Evolutionary conservation across 2,113 vertebrate genomes (phyloP), one percentile per base, ranked within the genome.

Genomic region (Phalacrocorax brasilianus): DNA sequence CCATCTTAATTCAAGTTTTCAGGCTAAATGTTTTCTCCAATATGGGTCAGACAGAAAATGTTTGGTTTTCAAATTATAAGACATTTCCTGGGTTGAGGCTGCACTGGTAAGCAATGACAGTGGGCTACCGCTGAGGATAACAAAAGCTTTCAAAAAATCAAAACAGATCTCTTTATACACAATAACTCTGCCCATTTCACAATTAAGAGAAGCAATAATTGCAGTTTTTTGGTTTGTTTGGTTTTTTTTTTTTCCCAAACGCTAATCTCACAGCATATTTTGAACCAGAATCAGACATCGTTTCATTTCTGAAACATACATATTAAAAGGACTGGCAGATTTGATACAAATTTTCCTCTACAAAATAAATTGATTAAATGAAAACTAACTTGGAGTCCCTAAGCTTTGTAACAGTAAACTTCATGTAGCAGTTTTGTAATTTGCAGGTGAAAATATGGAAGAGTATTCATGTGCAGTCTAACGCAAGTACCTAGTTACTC

Each of bases 331-430:
- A 15, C 72, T 83, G 76, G 30, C 77, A 77, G 67, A 73, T 78
- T 56, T 52, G 59, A 80, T 88, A 92, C 2, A 35, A 68, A 19
- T 63, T 75, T 75, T 61, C 82, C 49, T 76, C 63, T 16, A 76
- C 45, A 91, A 91, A 86, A 90, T 42, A 85, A 93, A 77, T 11
- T 55, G 72, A 77, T 93, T 91, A 88, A 93, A 91, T 66, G 45
- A 80, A 84, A 89, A 59, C 38, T 45, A 86, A 85, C 70, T 26
- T 66, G 72, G 50, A 91, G 47, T 63, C 77, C 61, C 59, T 77
- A 35, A 62, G 91, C 73, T 89, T 35, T 86, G n/a, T 55, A 72
- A 72, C 47, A 47, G 47, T 35, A 56, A 93, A 81, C 35, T 77
- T 77, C 61, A 50, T 0, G 7, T 13, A 53, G 85, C 68, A 74